Evolutionary conservation across 1,140 invertebrate species (phyloP).

Genomic region (Harpegnathos saltator): DNA sequence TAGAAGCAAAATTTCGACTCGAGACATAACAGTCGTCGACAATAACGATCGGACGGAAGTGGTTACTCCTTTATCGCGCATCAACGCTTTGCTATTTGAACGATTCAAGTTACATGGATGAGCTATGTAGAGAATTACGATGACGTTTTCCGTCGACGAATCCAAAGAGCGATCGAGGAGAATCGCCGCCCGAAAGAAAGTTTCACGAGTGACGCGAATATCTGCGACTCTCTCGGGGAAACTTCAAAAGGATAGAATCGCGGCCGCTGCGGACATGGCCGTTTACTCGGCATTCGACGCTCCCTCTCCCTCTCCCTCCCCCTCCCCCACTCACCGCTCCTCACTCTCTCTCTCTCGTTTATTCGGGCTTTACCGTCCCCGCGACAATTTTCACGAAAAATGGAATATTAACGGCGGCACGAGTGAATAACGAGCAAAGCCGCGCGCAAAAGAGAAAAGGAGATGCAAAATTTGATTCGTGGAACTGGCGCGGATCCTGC

Average conservation of each 20-base stretch:
- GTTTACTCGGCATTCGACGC: constrained; percentile 12
- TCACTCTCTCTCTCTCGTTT: too few relatives aligned
- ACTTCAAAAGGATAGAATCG: background rate
- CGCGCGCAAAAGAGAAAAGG: background rate
- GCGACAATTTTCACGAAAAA: background rate
- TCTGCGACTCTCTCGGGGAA: background rate
- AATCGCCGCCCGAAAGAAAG: background rate
- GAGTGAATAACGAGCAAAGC: background rate
- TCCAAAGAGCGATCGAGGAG: background rate
- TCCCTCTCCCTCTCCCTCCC: too few relatives aligned
- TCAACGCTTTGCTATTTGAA: too few relatives aligned
- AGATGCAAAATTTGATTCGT: background rate
- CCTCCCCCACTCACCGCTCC: too few relatives aligned
- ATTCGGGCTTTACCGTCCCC: background rate
- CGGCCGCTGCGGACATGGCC: background rate
- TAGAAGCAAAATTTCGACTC: too few relatives aligned
- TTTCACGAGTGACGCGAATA: background rate
- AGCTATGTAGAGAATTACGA: constrained; percentile 21
- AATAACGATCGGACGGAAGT: too few relatives aligned
- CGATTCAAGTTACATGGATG: too few relatives aligned
- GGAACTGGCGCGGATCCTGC: too few relatives aligned
- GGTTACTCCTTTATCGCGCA: too few relatives aligned
- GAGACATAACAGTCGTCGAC: too few relatives aligned
- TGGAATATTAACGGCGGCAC: background rate
- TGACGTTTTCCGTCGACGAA: background rate